A percentile compares a stretch with the other conserved stretches of the same genome.
Conservation (phyloP, 2,113 vertebrate species). For the Rousettus leschenaultii region DNA sequence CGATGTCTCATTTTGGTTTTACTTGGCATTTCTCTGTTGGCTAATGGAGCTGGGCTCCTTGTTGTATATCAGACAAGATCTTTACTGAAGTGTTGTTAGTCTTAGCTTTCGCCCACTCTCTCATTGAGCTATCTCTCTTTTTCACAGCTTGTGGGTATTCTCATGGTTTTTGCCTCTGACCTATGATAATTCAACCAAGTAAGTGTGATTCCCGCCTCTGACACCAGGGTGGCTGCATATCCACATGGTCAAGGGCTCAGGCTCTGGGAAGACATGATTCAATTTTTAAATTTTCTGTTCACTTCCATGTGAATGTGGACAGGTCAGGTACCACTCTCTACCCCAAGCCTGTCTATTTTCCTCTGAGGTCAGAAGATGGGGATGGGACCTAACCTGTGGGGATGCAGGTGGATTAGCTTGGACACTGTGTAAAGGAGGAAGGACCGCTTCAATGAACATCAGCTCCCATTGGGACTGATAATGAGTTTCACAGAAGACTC, state of each 20-base stretch:
- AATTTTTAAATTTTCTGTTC: not conserved
- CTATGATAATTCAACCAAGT: rapidly evolving
- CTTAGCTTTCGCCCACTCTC: not conserved
- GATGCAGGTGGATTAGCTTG: not conserved
- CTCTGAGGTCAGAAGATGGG: not conserved
- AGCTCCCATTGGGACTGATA: rapidly evolving
- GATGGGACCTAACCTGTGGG: not conserved
- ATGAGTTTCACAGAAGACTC: not conserved
- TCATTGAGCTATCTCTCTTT: too few species aligned
- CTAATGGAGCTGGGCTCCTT: not conserved
- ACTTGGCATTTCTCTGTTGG: not conserved
- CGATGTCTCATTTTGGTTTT: not conserved
- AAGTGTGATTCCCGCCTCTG: not conserved
- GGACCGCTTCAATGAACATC: rapidly evolving
- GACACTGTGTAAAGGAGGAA: rapidly evolving
- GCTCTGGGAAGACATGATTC: not conserved
- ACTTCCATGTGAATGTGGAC: rapidly evolving
- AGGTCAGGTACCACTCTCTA: rapidly evolving
- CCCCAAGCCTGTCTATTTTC: not conserved
- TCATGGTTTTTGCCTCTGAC: not conserved
- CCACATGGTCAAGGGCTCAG: too few species aligned
- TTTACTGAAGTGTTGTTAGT: not conserved
- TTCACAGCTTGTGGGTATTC: not conserved
- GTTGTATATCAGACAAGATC: rapidly evolving
- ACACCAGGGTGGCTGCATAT: rapidly evolving